Evolutionary conservation across 2,797 vertebrate genomes (phyloP).

Genomic region (Mus caroli): DNA sequence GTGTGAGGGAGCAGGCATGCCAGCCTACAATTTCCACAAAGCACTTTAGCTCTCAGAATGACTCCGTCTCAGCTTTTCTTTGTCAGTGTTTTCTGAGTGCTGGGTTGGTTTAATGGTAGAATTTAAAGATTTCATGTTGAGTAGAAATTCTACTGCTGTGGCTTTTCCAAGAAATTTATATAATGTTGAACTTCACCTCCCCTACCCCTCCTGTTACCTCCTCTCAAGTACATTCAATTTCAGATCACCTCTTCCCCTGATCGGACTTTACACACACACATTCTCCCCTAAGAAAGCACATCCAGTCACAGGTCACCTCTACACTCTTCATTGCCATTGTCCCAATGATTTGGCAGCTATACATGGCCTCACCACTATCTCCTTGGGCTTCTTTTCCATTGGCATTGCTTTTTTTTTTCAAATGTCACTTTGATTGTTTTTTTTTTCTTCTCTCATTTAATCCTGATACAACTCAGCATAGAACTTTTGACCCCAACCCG

Average conservation of each 20-base stretch:
- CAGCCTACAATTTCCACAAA: neutral
- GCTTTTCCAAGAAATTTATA: conserved; percentile 23
- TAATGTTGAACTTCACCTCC: neutral
- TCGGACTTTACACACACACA: neutral
- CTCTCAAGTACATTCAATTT: neutral
- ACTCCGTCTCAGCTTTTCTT: neutral
- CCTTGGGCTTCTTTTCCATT: neutral
- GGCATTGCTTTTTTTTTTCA: neutral
- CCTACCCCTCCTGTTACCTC: neutral
- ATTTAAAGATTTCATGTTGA: neutral
- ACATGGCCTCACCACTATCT: neutral
- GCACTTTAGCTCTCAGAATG: neutral
- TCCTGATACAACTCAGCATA: conserved; percentile 4
- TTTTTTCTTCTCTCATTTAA: neutral
- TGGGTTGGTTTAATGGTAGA: neutral
- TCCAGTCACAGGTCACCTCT: neutral
- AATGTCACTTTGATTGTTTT: conserved; percentile 19
- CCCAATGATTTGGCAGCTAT: neutral
- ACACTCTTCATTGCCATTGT: neutral
- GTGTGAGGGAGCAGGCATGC: neutral
- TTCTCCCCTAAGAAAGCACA: neutral
- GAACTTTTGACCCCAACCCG: neutral
- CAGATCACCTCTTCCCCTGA: neutral
- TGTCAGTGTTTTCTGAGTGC: neutral
- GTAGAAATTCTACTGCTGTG: conserved; percentile 1